Percentiles rank a stretch among this genome's conserved stretches.
These are phyloP conservation scores for Istiophorus platypterus DNA, from an alignment of 2,113 vertebrate genomes.

Conservation along the genomic window DNA sequence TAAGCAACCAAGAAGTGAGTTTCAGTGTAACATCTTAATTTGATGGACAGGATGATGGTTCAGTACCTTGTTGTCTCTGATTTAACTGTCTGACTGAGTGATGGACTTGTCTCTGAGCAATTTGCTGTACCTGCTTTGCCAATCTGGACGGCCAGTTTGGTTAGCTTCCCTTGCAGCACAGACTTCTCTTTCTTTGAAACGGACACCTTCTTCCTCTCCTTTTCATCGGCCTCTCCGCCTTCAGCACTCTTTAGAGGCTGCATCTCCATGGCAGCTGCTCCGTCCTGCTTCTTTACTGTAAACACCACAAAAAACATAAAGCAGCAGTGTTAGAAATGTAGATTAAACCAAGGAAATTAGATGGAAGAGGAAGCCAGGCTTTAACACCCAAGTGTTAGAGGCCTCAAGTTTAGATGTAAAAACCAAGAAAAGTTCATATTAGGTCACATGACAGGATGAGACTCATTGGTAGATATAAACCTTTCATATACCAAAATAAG, in stretches of 20 bases:
- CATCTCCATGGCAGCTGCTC: slow-evolving; percentile 99
- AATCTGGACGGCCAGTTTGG: slow-evolving; percentile 98
- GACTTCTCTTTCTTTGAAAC: slow-evolving; percentile 98
- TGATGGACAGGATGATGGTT: slow-evolving; percentile 53
- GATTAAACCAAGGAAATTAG: slow-evolving; percentile 26
- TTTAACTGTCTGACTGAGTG: slow-evolving; percentile 44
- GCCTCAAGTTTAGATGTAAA: slow-evolving; percentile 15
- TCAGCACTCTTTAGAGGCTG: slow-evolving; percentile 98
- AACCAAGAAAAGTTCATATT: slow-evolving; percentile 12
- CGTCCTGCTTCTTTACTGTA: slow-evolving; percentile 98
- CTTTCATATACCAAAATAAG: not conserved
- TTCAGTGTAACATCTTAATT: slow-evolving; percentile 21
- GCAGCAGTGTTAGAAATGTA: slow-evolving; percentile 34
- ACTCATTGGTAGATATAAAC: slow-evolving; percentile 6
- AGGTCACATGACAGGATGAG: not conserved
- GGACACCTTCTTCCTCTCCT: slow-evolving; percentile 93
- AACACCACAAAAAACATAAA: slow-evolving; percentile 60
- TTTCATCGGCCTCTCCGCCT: slow-evolving; percentile 94
- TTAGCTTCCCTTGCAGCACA: slow-evolving; percentile 98
- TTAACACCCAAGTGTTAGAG: slow-evolving; percentile 16
- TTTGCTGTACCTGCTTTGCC: slow-evolving; percentile 93
- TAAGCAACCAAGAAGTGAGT: slow-evolving; percentile 3
- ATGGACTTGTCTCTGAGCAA: slow-evolving; percentile 37
- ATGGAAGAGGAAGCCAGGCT: not conserved
- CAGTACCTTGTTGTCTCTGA: slow-evolving; percentile 18